These are phyloP conservation scores for Cyprinodon diabolis DNA, from an alignment of 2,797 vertebrate species.

Conservation along the genomic window DNA sequence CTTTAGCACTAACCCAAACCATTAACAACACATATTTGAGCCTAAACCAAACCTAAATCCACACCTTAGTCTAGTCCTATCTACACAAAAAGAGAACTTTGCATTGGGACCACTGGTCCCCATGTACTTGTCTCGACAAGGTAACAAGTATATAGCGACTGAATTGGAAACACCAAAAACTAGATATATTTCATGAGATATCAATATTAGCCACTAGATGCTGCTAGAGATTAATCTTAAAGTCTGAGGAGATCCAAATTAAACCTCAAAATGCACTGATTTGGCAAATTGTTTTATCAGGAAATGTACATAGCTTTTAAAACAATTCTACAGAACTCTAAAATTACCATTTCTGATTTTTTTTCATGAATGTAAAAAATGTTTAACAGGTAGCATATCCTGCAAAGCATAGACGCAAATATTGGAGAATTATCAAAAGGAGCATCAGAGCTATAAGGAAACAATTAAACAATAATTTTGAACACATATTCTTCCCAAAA, in stretches of 20 bases:
- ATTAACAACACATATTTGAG: no score
- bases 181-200: not conserved
- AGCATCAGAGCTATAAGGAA: not conserved
- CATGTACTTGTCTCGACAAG: no score
- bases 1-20: no score
- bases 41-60: no score
- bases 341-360: not conserved
- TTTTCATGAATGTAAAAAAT: not conserved
- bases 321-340: no score
- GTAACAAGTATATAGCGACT: no score
- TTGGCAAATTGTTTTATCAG: not conserved
- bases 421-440: not conserved
- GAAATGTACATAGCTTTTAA: not conserved
- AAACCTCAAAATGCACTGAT: not conserved
- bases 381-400: not conserved
- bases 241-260: not conserved
- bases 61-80: no score
- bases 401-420: not conserved
- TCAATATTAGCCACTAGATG: slow-evolving; percentile 42
- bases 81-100: no score
- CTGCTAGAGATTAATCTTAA: slow-evolving; percentile 21
- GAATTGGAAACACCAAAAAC: not conserved
- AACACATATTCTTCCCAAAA: not conserved
- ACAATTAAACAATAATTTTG: not conserved
- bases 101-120: no score